Percentiles rank a stretch among this genome's conserved stretches.
These are phyloP conservation scores for Leuctra nigra DNA, from an alignment of 2,888 invertebrate species.

Conservation along the genomic window DNA sequence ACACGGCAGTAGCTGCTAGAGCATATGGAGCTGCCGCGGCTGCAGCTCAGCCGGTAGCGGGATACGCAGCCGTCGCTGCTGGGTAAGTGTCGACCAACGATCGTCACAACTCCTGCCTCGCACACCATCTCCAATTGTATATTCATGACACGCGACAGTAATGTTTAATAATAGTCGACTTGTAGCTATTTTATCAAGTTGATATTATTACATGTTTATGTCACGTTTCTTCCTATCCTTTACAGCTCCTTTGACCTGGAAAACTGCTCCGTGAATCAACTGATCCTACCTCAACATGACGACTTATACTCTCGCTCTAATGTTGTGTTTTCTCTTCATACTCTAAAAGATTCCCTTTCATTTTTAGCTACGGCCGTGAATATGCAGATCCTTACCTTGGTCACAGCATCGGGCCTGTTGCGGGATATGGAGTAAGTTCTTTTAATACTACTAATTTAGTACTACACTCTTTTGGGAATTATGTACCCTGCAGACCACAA, in stretches of 20 bases:
- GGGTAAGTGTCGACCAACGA: no score
- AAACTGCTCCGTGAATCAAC: not conserved
- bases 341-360: not conserved
- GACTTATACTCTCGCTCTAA: not conserved
- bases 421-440: constrained; percentile 90
- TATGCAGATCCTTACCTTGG: constrained; percentile 91
- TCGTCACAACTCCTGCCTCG: not conserved
- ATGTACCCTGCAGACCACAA: no score
- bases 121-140: no score
- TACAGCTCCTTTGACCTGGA: not conserved
- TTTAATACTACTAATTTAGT: no score
- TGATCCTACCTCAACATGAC: not conserved
- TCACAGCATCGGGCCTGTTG: constrained; percentile 93
- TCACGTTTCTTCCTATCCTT: not conserved
- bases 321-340: not conserved
- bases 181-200: no score
- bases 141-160: no score
- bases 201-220: no score
- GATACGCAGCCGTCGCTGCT: constrained; percentile 63
- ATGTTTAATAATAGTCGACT: no score
- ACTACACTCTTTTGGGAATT: no score
- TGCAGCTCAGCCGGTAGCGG: constrained; percentile 63
- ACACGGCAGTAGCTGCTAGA: constrained; percentile 78
- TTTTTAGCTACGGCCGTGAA: constrained; percentile 73
- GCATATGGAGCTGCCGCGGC: constrained; percentile 73